Evolutionary conservation across 2,888 invertebrate genomes (phyloP).

Genomic region (Cheiracanthium punctorium): DNA sequence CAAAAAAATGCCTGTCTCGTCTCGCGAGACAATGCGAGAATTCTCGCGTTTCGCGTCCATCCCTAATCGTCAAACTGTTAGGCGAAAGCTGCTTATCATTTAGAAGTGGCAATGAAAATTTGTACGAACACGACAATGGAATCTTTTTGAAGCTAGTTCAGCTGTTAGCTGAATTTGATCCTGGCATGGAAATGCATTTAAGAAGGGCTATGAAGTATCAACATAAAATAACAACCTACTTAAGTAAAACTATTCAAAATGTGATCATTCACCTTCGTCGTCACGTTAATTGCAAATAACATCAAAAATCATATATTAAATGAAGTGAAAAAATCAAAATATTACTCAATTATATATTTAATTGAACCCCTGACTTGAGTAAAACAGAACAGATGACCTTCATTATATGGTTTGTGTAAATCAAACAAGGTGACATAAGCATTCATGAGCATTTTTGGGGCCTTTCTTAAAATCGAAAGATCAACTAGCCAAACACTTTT

Average conservation of each 20-base stretch:
- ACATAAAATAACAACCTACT: not conserved
- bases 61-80: too few relatives aligned
- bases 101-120: conserved; percentile 26
- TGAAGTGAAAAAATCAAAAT: not conserved
- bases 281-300: not conserved
- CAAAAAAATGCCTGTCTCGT: too few relatives aligned
- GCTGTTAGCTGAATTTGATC: conserved; percentile 73
- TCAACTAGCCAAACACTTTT: too few relatives aligned
- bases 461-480: too few relatives aligned
- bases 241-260: conserved; percentile 23
- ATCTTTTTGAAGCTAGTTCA: conserved; percentile 73
- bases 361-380: not conserved
- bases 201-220: conserved; percentile 72
- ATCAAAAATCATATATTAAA: conserved; percentile 4
- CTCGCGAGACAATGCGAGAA: too few relatives aligned
- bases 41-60: too few relatives aligned
- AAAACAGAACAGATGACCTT: too few relatives aligned
- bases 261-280: conserved; percentile 6
- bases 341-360: not conserved
- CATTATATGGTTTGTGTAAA: too few relatives aligned
- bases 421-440: too few relatives aligned
- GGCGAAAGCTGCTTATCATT: too few relatives aligned
- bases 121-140: conserved; percentile 71
- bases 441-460: too few relatives aligned
- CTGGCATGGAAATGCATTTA: conserved; percentile 73